Percentiles rank a stretch among this genome's conserved stretches.
Evolutionary conservation across 2,797 vertebrate species (phyloP).

Genomic region (Notolabrus celidotus): DNA sequence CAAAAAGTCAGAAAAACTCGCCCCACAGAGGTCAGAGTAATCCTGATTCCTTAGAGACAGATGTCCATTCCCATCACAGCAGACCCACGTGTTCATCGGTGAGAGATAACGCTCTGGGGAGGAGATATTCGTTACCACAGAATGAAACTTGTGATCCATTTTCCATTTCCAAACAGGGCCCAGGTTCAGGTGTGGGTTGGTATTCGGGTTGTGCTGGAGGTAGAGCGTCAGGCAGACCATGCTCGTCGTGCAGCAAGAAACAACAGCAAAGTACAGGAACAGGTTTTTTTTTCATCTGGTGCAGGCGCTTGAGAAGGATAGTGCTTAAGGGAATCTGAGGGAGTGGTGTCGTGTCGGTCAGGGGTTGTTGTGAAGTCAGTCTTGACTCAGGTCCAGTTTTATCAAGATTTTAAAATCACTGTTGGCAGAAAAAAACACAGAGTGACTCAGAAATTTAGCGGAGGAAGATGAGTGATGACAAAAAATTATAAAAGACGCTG

Average conservation of each 20-base stretch:
- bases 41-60: constrained; percentile 32
- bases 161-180: neutral
- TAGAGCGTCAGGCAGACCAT: constrained; percentile 68
- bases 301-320: constrained; percentile 38
- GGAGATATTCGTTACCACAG: constrained; percentile 26
- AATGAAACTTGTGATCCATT: constrained; percentile 1
- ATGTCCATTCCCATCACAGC: constrained; percentile 25
- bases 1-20: constrained; percentile 18
- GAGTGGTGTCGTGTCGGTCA: constrained; percentile 4
- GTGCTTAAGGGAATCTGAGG: constrained; percentile 31
- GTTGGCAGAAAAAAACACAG: constrained; percentile 34
- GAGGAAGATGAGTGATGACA: neutral
- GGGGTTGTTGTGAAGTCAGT: constrained; percentile 14
- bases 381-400: constrained; percentile 1
- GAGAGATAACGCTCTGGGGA: constrained; percentile 22
- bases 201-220: constrained; percentile 35
- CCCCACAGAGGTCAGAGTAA: constrained; percentile 10
- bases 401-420: constrained; percentile 85
- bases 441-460: neutral
- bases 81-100: neutral
- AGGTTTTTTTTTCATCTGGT: constrained; percentile 39
- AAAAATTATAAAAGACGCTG: neutral
- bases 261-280: constrained; percentile 47
- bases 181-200: constrained; percentile 4
- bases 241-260: constrained; percentile 75